Conservation (phyloP, 2,888 invertebrate species). For the Sarcophaga subvicina region DNA sequence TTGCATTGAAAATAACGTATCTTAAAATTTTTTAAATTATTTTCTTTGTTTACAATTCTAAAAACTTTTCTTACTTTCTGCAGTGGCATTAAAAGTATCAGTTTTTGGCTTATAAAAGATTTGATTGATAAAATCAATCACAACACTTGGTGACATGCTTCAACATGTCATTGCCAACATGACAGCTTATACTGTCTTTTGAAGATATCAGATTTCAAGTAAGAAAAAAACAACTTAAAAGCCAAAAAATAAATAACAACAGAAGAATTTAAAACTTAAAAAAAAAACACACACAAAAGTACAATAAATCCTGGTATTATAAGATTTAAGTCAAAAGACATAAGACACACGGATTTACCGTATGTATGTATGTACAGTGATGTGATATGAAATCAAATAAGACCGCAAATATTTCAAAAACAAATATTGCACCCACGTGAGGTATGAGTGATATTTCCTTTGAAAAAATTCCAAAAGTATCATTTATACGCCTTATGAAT, state of each 20-base stretch:
- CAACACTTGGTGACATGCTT: background rate
- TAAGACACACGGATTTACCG: background rate
- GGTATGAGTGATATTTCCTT: background rate
- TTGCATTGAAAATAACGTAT: no score
- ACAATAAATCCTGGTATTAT: background rate
- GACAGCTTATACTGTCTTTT: background rate
- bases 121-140: conserved; percentile 2
- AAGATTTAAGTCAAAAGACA: background rate
- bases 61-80: background rate
- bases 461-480: background rate
- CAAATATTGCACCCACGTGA: background rate
- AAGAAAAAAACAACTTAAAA: background rate
- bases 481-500: background rate
- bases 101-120: background rate
- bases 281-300: background rate
- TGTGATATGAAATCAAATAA: background rate
- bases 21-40: background rate
- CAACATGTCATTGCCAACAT: background rate
- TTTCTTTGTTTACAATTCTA: background rate
- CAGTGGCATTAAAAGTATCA: background rate
- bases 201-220: background rate
- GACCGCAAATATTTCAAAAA: background rate
- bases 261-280: background rate
- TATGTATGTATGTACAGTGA: no score
- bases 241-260: background rate